A percentile compares a stretch with the other conserved stretches of the same genome.
These are phyloP conservation scores for Cotesia typhae DNA, from an alignment of 1,140 invertebrate species.

Conservation along the genomic window DNA sequence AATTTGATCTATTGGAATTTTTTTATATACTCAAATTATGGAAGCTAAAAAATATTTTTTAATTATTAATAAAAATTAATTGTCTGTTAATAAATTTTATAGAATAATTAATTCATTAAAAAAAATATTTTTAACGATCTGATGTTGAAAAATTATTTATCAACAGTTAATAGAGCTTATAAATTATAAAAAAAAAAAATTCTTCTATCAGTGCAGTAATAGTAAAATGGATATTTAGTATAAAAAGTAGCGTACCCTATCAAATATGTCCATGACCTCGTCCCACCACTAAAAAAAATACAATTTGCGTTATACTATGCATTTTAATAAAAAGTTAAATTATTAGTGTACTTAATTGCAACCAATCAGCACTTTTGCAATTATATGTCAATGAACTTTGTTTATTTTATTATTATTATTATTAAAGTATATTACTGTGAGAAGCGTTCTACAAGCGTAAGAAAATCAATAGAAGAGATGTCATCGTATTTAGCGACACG, in stretches of 20 bases:
- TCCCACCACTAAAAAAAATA: constrained; percentile 90
- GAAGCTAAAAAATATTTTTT: too few relatives aligned
- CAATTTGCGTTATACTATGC: constrained; percentile 64
- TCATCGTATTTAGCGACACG: not conserved
- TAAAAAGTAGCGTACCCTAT: constrained; percentile 80
- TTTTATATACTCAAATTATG: too few relatives aligned
- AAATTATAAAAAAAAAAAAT: constrained; percentile 27
- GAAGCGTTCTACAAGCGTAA: constrained; percentile 3
- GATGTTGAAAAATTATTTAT: not conserved
- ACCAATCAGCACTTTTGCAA: constrained; percentile 4
- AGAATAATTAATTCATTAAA: too few relatives aligned
- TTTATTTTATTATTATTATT: not conserved
- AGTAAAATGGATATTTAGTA: constrained; percentile 26
- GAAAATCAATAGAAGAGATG: not conserved
- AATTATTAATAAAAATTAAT: too few relatives aligned
- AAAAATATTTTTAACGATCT: too few relatives aligned
- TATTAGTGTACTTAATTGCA: constrained; percentile 13
- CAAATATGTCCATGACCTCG: constrained; percentile 92
- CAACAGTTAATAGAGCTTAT: not conserved
- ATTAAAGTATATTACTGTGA: not conserved
- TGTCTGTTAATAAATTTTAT: too few relatives aligned
- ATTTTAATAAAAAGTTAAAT: constrained; percentile 39
- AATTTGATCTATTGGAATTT: too few relatives aligned
- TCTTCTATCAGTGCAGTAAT: too few relatives aligned
- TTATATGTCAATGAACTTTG: not conserved